phyloP scores from a whole-genome alignment of 2,888 invertebrate genomes.

The Corbicula japonica region DNA sequence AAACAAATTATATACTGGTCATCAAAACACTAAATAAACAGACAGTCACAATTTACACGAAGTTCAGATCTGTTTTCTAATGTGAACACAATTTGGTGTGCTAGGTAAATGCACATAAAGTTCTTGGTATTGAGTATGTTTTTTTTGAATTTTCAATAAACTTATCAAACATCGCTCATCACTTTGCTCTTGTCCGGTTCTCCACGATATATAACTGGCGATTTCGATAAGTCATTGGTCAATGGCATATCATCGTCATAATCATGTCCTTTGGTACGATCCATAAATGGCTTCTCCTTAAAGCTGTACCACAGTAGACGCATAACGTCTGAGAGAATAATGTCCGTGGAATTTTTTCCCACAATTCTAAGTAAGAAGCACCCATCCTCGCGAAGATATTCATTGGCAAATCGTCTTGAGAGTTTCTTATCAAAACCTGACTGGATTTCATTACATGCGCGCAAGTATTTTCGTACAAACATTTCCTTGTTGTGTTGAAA shows the following conservation, averaged over 20 bases:
- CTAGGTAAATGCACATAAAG: no score
- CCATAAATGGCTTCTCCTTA: conserved; percentile 53
- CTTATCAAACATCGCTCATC: conserved; percentile 35
- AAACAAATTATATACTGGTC: no score
- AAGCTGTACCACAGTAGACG: conserved; percentile 69
- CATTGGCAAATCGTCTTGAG: conserved; percentile 71
- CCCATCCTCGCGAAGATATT: conserved; percentile 75
- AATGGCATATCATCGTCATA: conserved; percentile 8
- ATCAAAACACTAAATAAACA: no score
- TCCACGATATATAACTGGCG: not conserved
- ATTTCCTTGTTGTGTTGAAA: conserved; percentile 66
- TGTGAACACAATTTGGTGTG: conserved; percentile 14
- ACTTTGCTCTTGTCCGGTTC: conserved; percentile 20
- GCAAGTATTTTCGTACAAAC: conserved; percentile 72
- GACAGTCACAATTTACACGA: no score
- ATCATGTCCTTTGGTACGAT: conserved; percentile 6
- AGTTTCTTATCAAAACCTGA: conserved; percentile 71
- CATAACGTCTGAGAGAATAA: conserved; percentile 71
- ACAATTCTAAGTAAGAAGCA: conserved; percentile 73
- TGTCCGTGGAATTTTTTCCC: conserved; percentile 74
- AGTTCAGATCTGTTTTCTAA: no score
- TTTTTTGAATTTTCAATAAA: no score
- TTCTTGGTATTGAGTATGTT: no score
- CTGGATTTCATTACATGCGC: conserved; percentile 59
- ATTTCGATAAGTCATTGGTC: conserved; percentile 25